Conservation (phyloP, 2,888 invertebrate genomes). For the Crematogaster levior region DNA sequence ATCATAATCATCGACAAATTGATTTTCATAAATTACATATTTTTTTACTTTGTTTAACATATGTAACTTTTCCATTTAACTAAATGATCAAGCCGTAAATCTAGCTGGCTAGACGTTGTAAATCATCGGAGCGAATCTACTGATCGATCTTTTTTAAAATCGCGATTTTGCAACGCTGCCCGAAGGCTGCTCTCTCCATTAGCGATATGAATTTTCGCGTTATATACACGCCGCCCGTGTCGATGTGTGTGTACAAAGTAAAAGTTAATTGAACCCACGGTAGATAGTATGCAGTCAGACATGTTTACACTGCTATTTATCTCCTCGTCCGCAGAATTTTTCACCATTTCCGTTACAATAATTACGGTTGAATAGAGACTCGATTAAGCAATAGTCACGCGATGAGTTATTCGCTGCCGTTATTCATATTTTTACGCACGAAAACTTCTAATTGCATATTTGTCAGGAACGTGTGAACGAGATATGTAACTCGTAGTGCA, state of each 20-base stretch:
- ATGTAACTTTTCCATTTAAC: neutral
- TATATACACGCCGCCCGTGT: neutral
- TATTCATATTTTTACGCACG: conserved; percentile 30
- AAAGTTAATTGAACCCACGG: conserved; percentile 32
- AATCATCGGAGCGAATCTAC: neutral
- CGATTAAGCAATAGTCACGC: conserved; percentile 33
- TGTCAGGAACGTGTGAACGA: conserved; percentile 28
- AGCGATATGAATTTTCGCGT: conserved; percentile 43
- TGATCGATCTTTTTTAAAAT: conserved; percentile 12
- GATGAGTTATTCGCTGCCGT: conserved; percentile 22
- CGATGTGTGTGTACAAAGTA: conserved; percentile 25
- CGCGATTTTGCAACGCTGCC: conserved; percentile 5
- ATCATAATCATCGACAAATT: no score
- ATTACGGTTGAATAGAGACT: conserved; percentile 26
- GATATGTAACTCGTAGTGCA: conserved; percentile 37
- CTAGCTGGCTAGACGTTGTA: neutral
- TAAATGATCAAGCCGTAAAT: no score
- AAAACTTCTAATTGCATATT: conserved; percentile 39
- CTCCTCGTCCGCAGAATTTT: conserved; percentile 50
- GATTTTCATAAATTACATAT: no score
- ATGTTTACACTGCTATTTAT: conserved; percentile 8
- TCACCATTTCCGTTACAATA: conserved; percentile 38
- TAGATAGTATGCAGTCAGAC: neutral
- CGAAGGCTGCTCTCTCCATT: conserved; percentile 31
- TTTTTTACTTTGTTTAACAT: no score